A percentile compares a stretch with the other conserved stretches of the same genome.
These are phyloP conservation scores for Cremastinae sp. DNA, from an alignment of 2,888 invertebrate species.

Conservation along the genomic window DNA sequence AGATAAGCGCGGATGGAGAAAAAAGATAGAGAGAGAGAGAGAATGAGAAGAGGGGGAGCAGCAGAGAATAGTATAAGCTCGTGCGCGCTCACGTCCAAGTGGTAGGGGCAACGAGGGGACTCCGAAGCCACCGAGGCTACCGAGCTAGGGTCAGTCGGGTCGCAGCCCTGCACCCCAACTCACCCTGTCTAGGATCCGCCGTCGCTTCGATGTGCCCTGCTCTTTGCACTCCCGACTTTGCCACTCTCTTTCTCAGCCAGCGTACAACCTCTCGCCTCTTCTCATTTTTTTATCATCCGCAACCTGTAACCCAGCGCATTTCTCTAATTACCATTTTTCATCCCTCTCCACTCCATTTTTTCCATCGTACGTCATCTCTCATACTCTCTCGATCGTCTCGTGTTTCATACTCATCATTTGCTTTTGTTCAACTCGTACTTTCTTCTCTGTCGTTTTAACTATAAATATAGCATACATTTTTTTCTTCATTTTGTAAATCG, in stretches of 20 bases:
- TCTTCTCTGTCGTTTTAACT: no score
- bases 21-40: slow-evolving; percentile 13
- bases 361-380: no score
- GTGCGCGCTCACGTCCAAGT: slow-evolving; percentile 50
- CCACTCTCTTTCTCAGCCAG: slow-evolving; percentile 42
- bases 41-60: no score
- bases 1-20: slow-evolving; percentile 11
- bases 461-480: no score
- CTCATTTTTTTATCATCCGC: slow-evolving; percentile 1
- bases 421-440: no score
- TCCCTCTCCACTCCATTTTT: no score
- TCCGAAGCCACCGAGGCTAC: slow-evolving; percentile 74
- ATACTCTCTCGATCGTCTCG: no score
- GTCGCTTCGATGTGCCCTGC: slow-evolving; percentile 56
- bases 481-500: no score
- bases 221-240: slow-evolving; percentile 59
- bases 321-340: background rate
- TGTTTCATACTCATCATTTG: no score
- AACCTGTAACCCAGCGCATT: slow-evolving; percentile 14
- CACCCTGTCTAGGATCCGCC: slow-evolving; percentile 65
- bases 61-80: no score
- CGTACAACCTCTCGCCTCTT: background rate
- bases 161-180: slow-evolving; percentile 76
- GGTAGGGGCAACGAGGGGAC: slow-evolving; percentile 75
- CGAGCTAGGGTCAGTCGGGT: slow-evolving; percentile 79